These are phyloP conservation scores for Lordiphosa clarofinis DNA, from an alignment of 1,140 invertebrate species.

Conservation along the genomic window DNA sequence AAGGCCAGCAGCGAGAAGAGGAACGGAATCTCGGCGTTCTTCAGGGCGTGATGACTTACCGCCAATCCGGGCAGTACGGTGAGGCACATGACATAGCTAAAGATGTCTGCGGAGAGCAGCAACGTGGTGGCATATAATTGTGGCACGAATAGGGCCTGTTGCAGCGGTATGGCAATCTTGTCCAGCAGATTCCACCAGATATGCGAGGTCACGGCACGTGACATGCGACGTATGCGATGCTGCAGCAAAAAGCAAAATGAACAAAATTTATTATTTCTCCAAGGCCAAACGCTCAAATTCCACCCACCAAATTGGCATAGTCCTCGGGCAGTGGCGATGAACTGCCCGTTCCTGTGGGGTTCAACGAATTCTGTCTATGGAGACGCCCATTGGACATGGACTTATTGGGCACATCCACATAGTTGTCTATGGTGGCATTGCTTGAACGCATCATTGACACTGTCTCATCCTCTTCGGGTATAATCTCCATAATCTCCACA, in stretches of 20 bases:
- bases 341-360: conserved; percentile 40
- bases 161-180: conserved; percentile 69
- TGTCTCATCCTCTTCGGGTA: conserved; percentile 76
- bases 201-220: conserved; percentile 57
- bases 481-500: conserved; percentile 78
- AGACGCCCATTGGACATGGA: conserved; percentile 61
- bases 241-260: conserved; percentile 20
- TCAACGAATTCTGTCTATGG: conserved; percentile 20
- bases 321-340: conserved; percentile 50
- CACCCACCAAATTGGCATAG: conserved; percentile 58
- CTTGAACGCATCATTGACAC: conserved; percentile 73
- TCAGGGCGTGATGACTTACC: conserved; percentile 68
- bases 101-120: conserved; percentile 72
- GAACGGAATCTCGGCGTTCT: conserved; percentile 77
- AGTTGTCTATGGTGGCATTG: conserved; percentile 73
- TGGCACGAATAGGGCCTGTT: conserved; percentile 65
- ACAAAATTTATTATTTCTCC: no score
- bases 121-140: conserved; percentile 71
- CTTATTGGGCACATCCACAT: conserved; percentile 50
- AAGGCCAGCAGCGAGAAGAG: conserved; percentile 77
- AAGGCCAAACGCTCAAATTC: no score
- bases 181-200: conserved; percentile 70
- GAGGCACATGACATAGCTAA: conserved; percentile 77
- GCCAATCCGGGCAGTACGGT: conserved; percentile 71
- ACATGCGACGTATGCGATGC: conserved; percentile 67